Evolutionary conservation across 1,140 invertebrate species (phyloP), one percentile per base, ranked within the genome.

Genomic region (Papilio aristodemus): DNA sequence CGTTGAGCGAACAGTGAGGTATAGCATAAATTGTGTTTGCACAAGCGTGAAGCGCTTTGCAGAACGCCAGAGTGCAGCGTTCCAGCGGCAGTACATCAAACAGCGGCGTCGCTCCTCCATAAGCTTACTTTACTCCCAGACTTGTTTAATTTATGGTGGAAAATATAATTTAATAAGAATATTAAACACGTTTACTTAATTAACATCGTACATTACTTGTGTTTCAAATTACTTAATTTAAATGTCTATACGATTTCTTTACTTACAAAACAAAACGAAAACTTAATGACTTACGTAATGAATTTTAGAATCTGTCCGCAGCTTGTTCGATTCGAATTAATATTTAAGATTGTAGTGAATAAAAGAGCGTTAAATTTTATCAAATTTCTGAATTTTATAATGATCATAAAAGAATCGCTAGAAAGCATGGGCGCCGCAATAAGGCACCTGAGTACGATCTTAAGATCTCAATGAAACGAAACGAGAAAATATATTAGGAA

Each of bases 11-110:
- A 71, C 66, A 71, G 38, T 68, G 36, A 39, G 62, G 58, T 57
- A 68, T 39, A 68, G 46, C 67, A 62, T 70, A 70, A 70, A 72
- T 72, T 39, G 60, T 69, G 67, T 69, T 69, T 69, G 60, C 60
- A 67, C 60, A 37, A 72, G 62, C 68, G 62, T 67, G 62, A 72
- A 70, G 60, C 54, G 58, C 64, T 71, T 67, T 57, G 54, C 60
- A 64, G 60, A 43, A 27, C 38, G 60, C 37, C 38, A 41, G 22
- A 64, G 38, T 62, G 59, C 59, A 27, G 38, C 60, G 38, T 39
- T 64, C 38, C 39, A 64, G 60, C 37, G 38, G 17, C 60, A 64
- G 60, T 64, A 64, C 38, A 64, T 64, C 60, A 72, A 72, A 72
- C 67, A 69, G 67, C 67, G 50, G 38, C 60, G 19, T 43, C 38